phyloP scores from a whole-genome alignment of 1,140 invertebrate species.

The Musca domestica region DNA sequence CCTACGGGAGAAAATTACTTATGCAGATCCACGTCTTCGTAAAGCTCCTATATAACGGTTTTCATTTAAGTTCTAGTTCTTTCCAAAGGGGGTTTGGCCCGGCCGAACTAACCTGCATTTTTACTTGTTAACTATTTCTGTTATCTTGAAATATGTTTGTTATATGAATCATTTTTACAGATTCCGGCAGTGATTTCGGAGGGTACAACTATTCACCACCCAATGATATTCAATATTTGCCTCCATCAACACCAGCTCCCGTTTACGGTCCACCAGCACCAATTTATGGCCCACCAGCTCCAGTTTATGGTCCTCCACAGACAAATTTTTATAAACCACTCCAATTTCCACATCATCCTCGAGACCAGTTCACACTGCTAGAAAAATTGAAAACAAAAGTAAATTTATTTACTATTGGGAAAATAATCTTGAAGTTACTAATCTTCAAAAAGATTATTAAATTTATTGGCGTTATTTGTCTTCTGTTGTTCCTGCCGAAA shows the following conservation, averaged over 20 bases:
- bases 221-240: conserved; percentile 49
- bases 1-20: too few relatives aligned
- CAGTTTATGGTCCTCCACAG: conserved; percentile 36
- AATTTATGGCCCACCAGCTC: conserved; percentile 33
- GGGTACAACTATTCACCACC: conserved; percentile 41
- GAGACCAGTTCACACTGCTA: conserved; percentile 57
- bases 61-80: too few relatives aligned
- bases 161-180: background rate
- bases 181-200: conserved; percentile 31
- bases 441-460: conserved; percentile 77
- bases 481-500: conserved; percentile 72
- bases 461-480: conserved; percentile 70
- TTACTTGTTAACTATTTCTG: too few relatives aligned
- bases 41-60: too few relatives aligned
- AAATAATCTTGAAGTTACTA: conserved; percentile 68
- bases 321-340: conserved; percentile 55
- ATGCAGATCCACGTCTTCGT: too few relatives aligned
- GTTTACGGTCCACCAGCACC: conserved; percentile 36
- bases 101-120: too few relatives aligned
- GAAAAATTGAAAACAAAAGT: conserved; percentile 66
- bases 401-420: conserved; percentile 69
- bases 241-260: conserved; percentile 44
- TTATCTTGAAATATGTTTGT: too few relatives aligned
- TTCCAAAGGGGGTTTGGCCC: too few relatives aligned
- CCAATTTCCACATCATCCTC: conserved; percentile 45